Base-by-base conservation (phyloP, 2,113 vertebrate species). In the Polyodon spathula region DNA sequence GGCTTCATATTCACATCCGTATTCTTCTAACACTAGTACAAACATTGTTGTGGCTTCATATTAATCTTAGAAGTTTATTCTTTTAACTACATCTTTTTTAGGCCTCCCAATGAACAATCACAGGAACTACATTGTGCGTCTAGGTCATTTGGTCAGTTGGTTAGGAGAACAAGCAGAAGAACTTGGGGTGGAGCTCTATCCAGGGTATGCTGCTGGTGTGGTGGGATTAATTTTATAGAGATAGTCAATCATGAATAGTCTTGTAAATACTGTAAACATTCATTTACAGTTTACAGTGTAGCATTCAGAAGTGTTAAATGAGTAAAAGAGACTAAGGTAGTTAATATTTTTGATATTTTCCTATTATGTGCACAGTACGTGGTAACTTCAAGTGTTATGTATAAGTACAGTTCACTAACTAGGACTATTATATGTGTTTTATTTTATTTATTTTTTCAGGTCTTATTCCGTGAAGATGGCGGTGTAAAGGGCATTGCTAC, bases 41-140 rank as follows among this genome's bases (percentile, higher is more conserved):
- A 27, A 27, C 27, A 27, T 27, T 1, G 27, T 27, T n/a, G n/a
- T n/a, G n/a, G n/a, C n/a, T n/a, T n/a, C n/a, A n/a, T n/a, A n/a
- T n/a, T 27, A 27, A 27, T 27, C 3, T 27, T 27, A 27, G 2
- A 27, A 1, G 1, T 27, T 27, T 27, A 27, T 27, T 27, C 27
- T 27, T 27, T 27, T 27, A 27, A 27, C 40, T 38, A 9, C 54
- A 17, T 15, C 1, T 43, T 14, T 27, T 54, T 0, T 70, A 98
- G 96, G 96, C 57, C 88, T 99, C 68, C 96, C 96, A 0, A 97
- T 99, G 94, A 86, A 73, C 54, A 99, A 99, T 75, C 95, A 99
- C 53, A 94, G 96, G 12, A 99, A 99, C 84, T 99, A 97, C 71
- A 90, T 99, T 10, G 92, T 97, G 15, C 90, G 95, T 44, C 71